phyloP scores from a whole-genome alignment of 2,888 invertebrate species.

The Drosophila diplacantha region DNA sequence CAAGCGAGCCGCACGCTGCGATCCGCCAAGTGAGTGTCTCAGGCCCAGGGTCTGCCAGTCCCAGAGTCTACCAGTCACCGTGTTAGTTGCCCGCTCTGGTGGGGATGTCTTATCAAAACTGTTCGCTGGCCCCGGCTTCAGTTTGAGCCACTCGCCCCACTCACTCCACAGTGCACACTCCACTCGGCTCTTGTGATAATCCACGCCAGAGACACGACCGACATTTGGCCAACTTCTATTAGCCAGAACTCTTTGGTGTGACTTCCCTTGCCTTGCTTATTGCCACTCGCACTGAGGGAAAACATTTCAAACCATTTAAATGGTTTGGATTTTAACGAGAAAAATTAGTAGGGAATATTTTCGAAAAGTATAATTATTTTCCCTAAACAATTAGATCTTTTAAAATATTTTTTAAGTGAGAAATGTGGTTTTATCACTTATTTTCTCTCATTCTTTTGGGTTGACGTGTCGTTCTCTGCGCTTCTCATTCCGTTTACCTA shows the following conservation, averaged over 20 bases:
- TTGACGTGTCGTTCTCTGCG: too few relatives aligned
- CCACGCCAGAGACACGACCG: constrained; percentile 62
- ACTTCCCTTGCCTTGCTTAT: constrained; percentile 3
- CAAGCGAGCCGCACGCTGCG: constrained; percentile 56
- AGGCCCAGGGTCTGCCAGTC: constrained; percentile 5
- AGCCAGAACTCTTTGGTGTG: constrained; percentile 29
- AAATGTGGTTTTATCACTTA: background rate
- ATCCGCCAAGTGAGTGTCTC: constrained; percentile 22
- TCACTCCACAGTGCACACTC: background rate
- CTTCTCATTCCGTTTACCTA: too few relatives aligned
- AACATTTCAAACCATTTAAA: background rate
- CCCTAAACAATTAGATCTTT: too few relatives aligned
- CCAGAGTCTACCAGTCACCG: background rate
- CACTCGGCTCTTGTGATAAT: constrained; percentile 57
- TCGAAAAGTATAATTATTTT: fast-evolving
- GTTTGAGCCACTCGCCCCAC: constrained; percentile 16
- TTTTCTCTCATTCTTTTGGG: too few relatives aligned
- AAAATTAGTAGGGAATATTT: background rate
- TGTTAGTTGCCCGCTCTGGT: constrained; percentile 13
- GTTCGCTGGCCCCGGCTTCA: constrained; percentile 19
- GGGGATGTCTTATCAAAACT: constrained; percentile 33
- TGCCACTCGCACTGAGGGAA: background rate
- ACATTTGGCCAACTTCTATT: constrained; percentile 64
- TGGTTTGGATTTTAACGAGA: background rate
- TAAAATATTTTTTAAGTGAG: background rate